Evolutionary conservation across 2,888 invertebrate species (phyloP).

Genomic region (Troilus luridus): DNA sequence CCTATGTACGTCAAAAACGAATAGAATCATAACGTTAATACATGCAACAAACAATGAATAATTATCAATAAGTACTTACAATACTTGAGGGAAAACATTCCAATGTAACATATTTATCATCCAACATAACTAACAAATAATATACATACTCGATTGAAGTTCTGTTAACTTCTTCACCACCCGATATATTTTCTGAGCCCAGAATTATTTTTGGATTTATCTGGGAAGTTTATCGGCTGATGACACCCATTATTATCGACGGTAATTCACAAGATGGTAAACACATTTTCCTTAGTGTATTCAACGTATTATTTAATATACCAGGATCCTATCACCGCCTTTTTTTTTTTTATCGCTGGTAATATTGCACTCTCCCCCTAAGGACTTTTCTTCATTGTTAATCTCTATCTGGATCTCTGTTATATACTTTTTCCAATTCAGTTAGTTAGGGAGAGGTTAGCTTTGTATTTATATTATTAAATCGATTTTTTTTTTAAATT

Average conservation of each 20-base stretch:
- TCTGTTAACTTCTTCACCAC: not conserved
- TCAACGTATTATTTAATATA: not conserved
- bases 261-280: slow-evolving; percentile 20
- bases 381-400: not conserved
- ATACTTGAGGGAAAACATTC: too few relatives aligned
- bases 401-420: not conserved
- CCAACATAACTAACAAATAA: not conserved
- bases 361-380: not conserved
- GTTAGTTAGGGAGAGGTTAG: not conserved
- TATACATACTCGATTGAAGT: not conserved
- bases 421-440: not conserved
- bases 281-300: not conserved
- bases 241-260: slow-evolving; percentile 2
- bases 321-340: not conserved
- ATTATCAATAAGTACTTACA: too few relatives aligned
- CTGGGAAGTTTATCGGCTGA: not conserved
- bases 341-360: not conserved
- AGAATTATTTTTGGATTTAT: not conserved
- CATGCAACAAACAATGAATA: too few relatives aligned
- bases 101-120: too few relatives aligned
- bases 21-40: too few relatives aligned
- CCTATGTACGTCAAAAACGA: too few relatives aligned
- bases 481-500: too few relatives aligned
- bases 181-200: not conserved
- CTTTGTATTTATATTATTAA: not conserved